Base-by-base conservation (phyloP, 2,888 invertebrate genomes). In the Hanleya hanleyi region DNA sequence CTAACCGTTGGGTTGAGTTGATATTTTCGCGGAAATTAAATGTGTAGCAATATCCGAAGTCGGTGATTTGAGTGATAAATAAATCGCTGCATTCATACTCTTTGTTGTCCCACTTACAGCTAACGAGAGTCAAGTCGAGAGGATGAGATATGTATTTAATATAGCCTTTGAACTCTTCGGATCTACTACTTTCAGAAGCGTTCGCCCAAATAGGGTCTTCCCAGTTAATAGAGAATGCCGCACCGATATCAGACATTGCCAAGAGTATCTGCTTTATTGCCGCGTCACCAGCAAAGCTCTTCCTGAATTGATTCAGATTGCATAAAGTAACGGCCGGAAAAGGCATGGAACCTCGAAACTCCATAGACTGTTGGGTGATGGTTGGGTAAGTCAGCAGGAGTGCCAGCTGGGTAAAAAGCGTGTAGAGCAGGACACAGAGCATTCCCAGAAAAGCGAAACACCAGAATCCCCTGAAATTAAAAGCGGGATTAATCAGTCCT, bases 281-380 rank as follows among this genome's bases (percentile, higher is more conserved):
- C n/a, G 36, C 18, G 64, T 64, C 38, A 22, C 26, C 37, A 1
- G 36, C 37, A 1, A 35, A 18, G 5, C 35, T 36, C 26, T 32
- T 64, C 37, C 64, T 15, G 26, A 64, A 64, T 36, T 4, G 33
- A 18, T 64, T 64, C 9, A 64, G 35, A 64, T 35, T 64, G 29
- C 64, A 64, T 9, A 64, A n/a, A 18, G 64, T 64, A 26, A 64
- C 64, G 18, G 64, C 64, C 2, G 64, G 64, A 33, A 64, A 64
- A 12, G 38, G 64, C n/a, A 64, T 3, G 18, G 15, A 4, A 37
- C 35, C n/a, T 5, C 18, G 12, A 7, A 64, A 37, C n/a, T 35
- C n/a, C n/a, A 64, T 18, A 26, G 33, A n/a, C 26, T 64, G 64
- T 26, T 64, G 35, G 18, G 64, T 64, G 12, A 64, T 37, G 18